Evolutionary conservation across 1,140 invertebrate genomes (phyloP).

Genomic region (Papilio dardanus): DNA sequence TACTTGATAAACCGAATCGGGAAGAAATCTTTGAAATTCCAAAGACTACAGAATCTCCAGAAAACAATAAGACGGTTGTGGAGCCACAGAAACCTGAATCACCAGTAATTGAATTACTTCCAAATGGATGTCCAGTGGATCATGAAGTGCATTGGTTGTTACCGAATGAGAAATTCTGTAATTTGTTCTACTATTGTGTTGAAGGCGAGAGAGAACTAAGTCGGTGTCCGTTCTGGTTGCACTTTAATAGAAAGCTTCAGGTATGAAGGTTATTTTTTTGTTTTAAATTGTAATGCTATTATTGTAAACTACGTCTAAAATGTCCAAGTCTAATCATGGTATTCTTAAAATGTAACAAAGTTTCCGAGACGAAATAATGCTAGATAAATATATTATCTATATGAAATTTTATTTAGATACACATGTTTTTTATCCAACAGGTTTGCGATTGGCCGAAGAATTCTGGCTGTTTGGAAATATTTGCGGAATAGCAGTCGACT

Average conservation of each 20-base stretch:
- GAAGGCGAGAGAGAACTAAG: conserved; percentile 31
- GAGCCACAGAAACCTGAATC: background rate
- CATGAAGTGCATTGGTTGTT: conserved; percentile 35
- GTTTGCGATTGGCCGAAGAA: conserved; percentile 28
- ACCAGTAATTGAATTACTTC: conserved; percentile 15
- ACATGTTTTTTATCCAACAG: background rate
- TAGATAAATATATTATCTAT: too few relatives aligned
- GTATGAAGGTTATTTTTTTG: background rate
- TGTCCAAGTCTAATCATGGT: too few relatives aligned
- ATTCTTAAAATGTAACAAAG: too few relatives aligned
- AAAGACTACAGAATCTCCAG: background rate
- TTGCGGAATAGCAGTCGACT: background rate
- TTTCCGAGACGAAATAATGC: too few relatives aligned
- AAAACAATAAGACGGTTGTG: background rate
- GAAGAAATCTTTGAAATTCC: background rate
- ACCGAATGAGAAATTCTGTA: conserved; percentile 38
- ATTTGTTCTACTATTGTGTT: conserved; percentile 41
- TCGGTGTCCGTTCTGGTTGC: conserved; percentile 26
- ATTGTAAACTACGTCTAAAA: too few relatives aligned
- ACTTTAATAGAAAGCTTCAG: conserved; percentile 35
- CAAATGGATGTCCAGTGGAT: conserved; percentile 38
- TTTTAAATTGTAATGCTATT: background rate
- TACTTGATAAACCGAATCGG: too few relatives aligned
- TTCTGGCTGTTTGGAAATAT: background rate
- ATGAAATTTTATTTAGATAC: too few relatives aligned